These are phyloP conservation scores for Chironomus riparius DNA, from an alignment of 2,888 invertebrate species.

Conservation along the genomic window DNA sequence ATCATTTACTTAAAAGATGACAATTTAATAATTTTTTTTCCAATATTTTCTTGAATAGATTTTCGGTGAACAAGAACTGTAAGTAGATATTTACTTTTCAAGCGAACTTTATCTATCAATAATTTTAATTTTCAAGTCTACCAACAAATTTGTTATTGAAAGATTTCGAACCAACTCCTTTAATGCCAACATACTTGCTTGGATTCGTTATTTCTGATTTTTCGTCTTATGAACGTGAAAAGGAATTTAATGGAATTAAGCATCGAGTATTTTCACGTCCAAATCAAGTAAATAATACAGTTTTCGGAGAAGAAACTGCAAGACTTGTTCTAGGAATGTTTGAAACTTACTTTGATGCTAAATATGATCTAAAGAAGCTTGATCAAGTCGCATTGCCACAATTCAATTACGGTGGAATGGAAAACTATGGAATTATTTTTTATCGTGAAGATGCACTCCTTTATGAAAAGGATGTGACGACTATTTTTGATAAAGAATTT, in stretches of 20 bases:
- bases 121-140: no score
- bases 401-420: conserved; percentile 49
- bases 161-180: neutral
- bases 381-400: conserved; percentile 80
- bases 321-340: neutral
- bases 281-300: neutral
- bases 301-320: neutral
- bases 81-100: neutral
- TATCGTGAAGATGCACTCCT: conserved; percentile 47
- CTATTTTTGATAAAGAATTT: neutral
- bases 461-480: neutral
- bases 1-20: no score
- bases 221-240: neutral
- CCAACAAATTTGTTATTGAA: no score
- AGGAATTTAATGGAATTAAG: neutral
- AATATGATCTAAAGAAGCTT: conserved; percentile 66
- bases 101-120: no score
- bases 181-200: conserved; percentile 4
- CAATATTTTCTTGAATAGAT: no score
- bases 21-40: no score
- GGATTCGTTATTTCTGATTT: conserved; percentile 10
- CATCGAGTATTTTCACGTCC: neutral
- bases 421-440: conserved; percentile 86
- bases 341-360: conserved; percentile 45
- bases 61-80: no score